Evolutionary conservation across 2,888 invertebrate genomes (phyloP), one percentile per base, ranked within the genome.

Genomic region (Formica aserva): DNA sequence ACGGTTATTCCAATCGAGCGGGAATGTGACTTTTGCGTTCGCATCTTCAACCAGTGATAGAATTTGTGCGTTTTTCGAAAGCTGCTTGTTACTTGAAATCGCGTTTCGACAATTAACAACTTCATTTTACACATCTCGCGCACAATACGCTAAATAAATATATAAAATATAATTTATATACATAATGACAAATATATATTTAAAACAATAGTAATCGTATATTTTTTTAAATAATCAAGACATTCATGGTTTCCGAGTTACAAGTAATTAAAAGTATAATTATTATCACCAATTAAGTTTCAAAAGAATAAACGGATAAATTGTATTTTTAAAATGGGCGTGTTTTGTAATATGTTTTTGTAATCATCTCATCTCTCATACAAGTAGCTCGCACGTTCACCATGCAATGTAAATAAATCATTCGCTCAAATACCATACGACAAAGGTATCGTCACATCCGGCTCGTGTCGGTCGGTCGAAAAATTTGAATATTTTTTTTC

Each of bases 401-500:
- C 81, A 69, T 65, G 48, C 67, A 66, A 52, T 69, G 82, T 87
- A 89, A 91, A 90, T 91, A 91, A 91, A 92, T 92, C 88, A 89
- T 69, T 57, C 82, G 72, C 48, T 45, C 45, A 29, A 69, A 72
- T 26, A 38, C 66, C 52, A 29, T 55, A 71, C 57, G 41, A 83
- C 85, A 86, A 84, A 87, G 85, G 87, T 82, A 82, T 85, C 82
- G 78, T 80, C 85, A 83, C 85, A 87, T 88, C 89, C 89, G 86
- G 91, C 92, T 91, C 92, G 93, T 93, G 92, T 87, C 76, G 76
- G 8, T 18, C n/a, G 52, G n/a, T 52, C 52, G 52, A 52, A 52
- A 88, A 86, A 93, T 93, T 93, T 91, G 88, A 92, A 93, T 93
- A 92, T 84, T 89, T 89, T 85, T 83, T 82, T 88, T 83, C n/a